phyloP scores from a whole-genome alignment of 2,888 invertebrate genomes.

The Lycaena phlaeas region DNA sequence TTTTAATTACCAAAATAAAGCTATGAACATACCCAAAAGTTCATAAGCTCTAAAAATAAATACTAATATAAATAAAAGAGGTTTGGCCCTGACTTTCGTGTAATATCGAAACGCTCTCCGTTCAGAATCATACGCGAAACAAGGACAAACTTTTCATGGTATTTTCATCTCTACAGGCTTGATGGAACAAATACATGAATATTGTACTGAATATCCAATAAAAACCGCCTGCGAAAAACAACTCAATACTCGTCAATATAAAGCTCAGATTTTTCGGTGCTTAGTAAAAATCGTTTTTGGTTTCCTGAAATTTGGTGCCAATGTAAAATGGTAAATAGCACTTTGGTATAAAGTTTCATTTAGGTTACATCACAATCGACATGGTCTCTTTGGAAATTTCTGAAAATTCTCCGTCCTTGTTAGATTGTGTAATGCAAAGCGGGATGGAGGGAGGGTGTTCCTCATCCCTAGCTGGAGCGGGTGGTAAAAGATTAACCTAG shows the following conservation, averaged over 20 bases:
- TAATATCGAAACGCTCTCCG: constrained; percentile 42
- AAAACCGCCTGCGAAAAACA: constrained; percentile 35
- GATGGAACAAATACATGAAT: constrained; percentile 68
- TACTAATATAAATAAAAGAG: constrained; percentile 12
- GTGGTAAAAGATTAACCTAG: constrained; percentile 73
- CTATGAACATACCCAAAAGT: too few relatives aligned
- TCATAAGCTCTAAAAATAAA: too few relatives aligned
- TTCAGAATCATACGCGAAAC: constrained; percentile 41
- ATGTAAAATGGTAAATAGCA: constrained; percentile 33
- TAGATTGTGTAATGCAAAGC: constrained; percentile 42
- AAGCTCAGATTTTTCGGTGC: constrained; percentile 46
- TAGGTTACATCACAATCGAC: neutral
- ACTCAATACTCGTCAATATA: constrained; percentile 39
- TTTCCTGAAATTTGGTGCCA: constrained; percentile 52
- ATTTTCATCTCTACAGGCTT: constrained; percentile 66
- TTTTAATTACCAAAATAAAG: too few relatives aligned
- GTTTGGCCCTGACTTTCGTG: constrained; percentile 46
- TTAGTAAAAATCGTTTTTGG: constrained; percentile 52
- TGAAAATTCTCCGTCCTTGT: constrained; percentile 41
- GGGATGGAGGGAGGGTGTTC: constrained; percentile 51
- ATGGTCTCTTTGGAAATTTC: constrained; percentile 37
- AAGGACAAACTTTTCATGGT: constrained; percentile 57
- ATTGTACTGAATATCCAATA: constrained; percentile 63
- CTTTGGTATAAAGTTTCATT: constrained; percentile 2
- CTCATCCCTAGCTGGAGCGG: constrained; percentile 55